Evolutionary conservation across 2,888 invertebrate species (phyloP).

Genomic region (Dorcus parallelipipedus): DNA sequence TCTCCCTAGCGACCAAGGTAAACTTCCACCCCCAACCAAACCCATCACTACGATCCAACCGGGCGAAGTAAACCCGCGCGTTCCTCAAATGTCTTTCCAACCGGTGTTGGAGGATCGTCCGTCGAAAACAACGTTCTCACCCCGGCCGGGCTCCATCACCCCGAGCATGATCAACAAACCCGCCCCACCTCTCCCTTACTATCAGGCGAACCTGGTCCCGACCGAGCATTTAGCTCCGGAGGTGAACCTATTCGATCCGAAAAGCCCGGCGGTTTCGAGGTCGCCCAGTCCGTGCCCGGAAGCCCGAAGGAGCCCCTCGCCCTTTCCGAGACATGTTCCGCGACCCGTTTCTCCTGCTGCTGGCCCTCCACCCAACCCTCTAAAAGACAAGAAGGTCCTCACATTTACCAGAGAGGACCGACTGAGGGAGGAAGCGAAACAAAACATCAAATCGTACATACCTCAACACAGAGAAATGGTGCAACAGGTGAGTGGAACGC

Average conservation of each 20-base stretch:
- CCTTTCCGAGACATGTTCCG: constrained; percentile 36
- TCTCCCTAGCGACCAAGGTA: constrained; percentile 16
- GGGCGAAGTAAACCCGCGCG: constrained; percentile 45
- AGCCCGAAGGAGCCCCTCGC: constrained; percentile 40
- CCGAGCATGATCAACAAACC: constrained; percentile 73
- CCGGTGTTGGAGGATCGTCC: constrained; percentile 57
- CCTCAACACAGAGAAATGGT: constrained; percentile 39
- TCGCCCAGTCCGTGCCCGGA: constrained; percentile 62
- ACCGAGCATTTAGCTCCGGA: constrained; percentile 61
- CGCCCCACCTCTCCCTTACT: constrained; percentile 71
- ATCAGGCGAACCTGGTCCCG: constrained; percentile 74
- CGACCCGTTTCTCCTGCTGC: constrained; percentile 67
- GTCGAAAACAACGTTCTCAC: constrained; percentile 52
- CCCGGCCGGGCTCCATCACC: constrained; percentile 59
- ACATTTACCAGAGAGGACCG: constrained; percentile 10
- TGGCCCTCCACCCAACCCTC: constrained; percentile 67
- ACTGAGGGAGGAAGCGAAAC: constrained; percentile 34
- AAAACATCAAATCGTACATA: constrained; percentile 37
- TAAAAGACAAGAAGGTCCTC: constrained; percentile 41
- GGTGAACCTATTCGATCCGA: constrained; percentile 59
- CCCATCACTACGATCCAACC: constrained; percentile 37
- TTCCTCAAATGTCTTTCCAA: constrained; percentile 55
- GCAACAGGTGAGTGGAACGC: constrained; percentile 26
- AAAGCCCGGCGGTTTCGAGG: constrained; percentile 57
- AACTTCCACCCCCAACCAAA: constrained; percentile 26